These are phyloP conservation scores for Gymnobelideus leadbeateri DNA, from an alignment of 2,113 vertebrate genomes.

Conservation along the genomic window DNA sequence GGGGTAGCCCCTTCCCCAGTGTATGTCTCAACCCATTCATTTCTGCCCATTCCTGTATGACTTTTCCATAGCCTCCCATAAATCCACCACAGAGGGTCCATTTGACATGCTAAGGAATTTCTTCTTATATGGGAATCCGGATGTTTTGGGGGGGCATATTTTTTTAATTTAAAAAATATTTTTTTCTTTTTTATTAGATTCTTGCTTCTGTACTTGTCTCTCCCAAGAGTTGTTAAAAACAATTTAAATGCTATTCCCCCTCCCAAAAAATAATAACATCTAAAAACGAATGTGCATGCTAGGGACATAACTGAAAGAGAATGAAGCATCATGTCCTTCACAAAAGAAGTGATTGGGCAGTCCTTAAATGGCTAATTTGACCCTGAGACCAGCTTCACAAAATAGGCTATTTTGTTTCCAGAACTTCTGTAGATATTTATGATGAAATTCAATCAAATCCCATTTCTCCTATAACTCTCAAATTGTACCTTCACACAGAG, in stretches of 20 bases:
- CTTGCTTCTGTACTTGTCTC: constrained; percentile 7
- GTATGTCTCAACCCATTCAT: constrained; percentile 37
- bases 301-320: not conserved
- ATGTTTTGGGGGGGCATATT: not conserved
- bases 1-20: not conserved
- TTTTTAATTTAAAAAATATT: constrained; percentile 25
- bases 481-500: constrained; percentile 70
- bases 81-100: not conserved
- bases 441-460: constrained; percentile 80
- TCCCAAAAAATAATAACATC: constrained; percentile 5
- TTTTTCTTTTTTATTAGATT: constrained; percentile 20
- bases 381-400: constrained; percentile 72
- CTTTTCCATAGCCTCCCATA: not conserved
- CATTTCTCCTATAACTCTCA: constrained; percentile 67
- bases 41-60: constrained; percentile 37
- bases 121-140: not conserved
- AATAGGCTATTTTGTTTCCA: constrained; percentile 67
- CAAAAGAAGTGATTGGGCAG: constrained; percentile 56
- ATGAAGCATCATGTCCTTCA: constrained; percentile 44
- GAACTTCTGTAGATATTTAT: constrained; percentile 77
- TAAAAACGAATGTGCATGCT: constrained; percentile 28
- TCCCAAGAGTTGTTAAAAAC: not conserved
- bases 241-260: not conserved
- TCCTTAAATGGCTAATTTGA: not conserved
- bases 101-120: not conserved